These are phyloP conservation scores for Holothuria glaberrima DNA, from an alignment of 35 echinoderm and acorn worm species.

Conservation along the genomic window DNA sequence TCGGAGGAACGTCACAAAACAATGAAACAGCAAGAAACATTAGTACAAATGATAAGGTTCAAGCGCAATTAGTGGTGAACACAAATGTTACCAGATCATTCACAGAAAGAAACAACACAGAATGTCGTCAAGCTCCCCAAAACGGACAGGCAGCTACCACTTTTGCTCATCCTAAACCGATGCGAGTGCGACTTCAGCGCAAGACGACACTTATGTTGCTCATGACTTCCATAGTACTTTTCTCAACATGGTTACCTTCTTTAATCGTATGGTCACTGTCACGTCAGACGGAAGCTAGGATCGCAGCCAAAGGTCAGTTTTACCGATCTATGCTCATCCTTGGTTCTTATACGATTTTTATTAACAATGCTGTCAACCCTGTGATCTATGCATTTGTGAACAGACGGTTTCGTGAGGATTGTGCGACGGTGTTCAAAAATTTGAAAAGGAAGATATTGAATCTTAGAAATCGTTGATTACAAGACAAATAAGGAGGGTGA, in stretches of 20 bases:
- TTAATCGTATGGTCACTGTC: not conserved
- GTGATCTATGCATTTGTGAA: conserved; percentile 36
- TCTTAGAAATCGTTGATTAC: too few relatives aligned
- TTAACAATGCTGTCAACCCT: conserved; percentile 39
- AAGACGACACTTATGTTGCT: conserved; percentile 28
- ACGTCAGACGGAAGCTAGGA: not conserved
- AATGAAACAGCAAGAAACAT: too few relatives aligned
- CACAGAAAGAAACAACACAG: too few relatives aligned
- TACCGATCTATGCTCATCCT: not conserved
- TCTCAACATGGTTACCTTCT: not conserved
- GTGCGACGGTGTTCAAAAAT: not conserved
- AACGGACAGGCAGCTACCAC: too few relatives aligned
- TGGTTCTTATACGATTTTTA: not conserved
- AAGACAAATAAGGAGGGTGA: too few relatives aligned
- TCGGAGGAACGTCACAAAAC: too few relatives aligned
- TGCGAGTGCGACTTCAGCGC: not conserved
- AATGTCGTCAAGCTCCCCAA: too few relatives aligned
- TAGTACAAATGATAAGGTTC: too few relatives aligned
- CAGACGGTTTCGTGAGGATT: conserved; percentile 10
- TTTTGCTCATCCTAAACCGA: not conserved
- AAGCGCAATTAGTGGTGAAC: too few relatives aligned
- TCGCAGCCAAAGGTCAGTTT: not conserved
- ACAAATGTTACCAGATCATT: too few relatives aligned
- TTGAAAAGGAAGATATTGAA: too few relatives aligned
- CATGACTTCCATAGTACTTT: conserved; percentile 17